Base-by-base conservation (phyloP, 1,140 invertebrate genomes). In the Samia ricini region DNA sequence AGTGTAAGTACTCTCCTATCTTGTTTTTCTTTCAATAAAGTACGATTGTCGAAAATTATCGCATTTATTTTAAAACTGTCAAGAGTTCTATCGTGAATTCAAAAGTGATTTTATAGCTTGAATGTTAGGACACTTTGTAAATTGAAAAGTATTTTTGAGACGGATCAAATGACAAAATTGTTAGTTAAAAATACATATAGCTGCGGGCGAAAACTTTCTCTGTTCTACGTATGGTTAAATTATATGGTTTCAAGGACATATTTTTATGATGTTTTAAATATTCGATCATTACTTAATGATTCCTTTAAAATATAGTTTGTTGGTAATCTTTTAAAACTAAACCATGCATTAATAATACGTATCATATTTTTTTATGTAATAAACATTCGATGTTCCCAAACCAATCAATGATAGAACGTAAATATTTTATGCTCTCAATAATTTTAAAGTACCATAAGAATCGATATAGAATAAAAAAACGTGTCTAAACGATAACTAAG, bases 401-500 rank as follows among this genome's bases (percentile, higher is more conserved):
- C 51, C n/a, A 2, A 8, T 52, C n/a, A 1, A 52, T 2, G 51
- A 21, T 51, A 21, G 50, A 2, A 21, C 50, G 19, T 51, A 51
- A 51, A 51, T 23, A 23, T 20, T 52, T 52, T 52, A 22, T 52
- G 19, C 19, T 52, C 51, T 22, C 51, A 12, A 42, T 42, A 23
- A 52, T 22, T 52, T 22, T 10, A 52, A 48, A 22, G 22, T 52
- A 10, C 20, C 51, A 52, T 23, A 52, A 19, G 20, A 52, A 52
- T 52, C 22, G 51, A 10, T 52, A 2, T 10, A 5, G 50, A 7
- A 20, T 10, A 21, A 64, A 64, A 60, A 56, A 64, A 61, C 56
- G 66, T 72, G 21, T 33, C 61, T 72, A 67, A 69, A 65, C 62
- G 24, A 36, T 64, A 62, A 66, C 58, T 60, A 64, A 67, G 68